Conservation (phyloP, 2,113 vertebrate genomes). For the Herpailurus yagouaroundi region DNA sequence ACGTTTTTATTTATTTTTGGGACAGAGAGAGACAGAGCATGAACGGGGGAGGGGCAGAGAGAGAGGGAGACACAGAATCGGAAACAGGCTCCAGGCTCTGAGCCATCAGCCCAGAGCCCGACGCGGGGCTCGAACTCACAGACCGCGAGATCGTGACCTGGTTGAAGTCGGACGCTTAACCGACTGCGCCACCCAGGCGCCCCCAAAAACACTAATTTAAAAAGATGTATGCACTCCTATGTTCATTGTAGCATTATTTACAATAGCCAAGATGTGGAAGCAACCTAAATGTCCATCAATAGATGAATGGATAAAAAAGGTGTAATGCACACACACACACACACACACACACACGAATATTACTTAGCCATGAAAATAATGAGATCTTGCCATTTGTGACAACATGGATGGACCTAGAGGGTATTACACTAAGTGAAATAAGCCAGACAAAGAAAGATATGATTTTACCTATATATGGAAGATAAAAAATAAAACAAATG, state of each 20-base stretch:
- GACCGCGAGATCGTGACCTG: no score
- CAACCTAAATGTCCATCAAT: neutral
- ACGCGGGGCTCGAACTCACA: no score
- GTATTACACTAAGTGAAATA: neutral
- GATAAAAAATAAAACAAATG: neutral
- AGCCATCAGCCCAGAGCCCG: no score
- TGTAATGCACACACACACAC: neutral
- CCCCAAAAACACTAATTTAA: neutral
- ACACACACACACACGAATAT: neutral
- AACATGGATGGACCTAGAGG: neutral
- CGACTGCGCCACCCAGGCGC: no score
- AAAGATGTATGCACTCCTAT: neutral
- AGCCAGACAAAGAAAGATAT: neutral
- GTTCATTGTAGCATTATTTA: neutral
- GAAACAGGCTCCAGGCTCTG: no score
- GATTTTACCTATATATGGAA: neutral
- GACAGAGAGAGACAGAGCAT: no score
- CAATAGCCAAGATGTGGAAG: neutral
- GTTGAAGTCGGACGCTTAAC: no score
- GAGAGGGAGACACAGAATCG: no score
- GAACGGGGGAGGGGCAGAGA: no score
- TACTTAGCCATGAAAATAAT: neutral
- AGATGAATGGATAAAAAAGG: neutral
- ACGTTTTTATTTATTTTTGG: no score
- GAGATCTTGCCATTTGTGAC: neutral